Evolutionary conservation across 2,113 vertebrate species (phyloP).

Genomic region (Procavia capensis): DNA sequence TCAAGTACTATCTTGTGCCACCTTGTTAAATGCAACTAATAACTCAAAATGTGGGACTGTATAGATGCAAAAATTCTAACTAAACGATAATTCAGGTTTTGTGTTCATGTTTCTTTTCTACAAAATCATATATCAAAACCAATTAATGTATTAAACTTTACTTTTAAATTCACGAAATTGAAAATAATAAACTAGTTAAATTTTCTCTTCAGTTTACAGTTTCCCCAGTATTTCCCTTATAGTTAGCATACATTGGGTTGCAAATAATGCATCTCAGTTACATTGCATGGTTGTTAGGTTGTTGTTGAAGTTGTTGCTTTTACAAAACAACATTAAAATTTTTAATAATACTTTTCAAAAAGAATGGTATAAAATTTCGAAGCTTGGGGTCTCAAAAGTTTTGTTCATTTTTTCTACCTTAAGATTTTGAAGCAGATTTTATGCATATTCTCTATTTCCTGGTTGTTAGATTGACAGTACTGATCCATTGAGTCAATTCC

Average conservation of each 20-base stretch:
- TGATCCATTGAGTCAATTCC: not conserved
- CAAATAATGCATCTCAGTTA: not conserved
- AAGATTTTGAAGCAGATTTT: slow-evolving; percentile 12
- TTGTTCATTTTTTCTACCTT: slow-evolving; percentile 25
- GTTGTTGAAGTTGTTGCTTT: slow-evolving; percentile 33
- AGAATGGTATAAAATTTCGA: slow-evolving; percentile 18
- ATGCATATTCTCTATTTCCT: not conserved
- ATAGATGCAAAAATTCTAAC: not conserved
- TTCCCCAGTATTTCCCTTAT: not conserved
- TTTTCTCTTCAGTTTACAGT: not conserved
- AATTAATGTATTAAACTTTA: not conserved
- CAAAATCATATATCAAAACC: not conserved
- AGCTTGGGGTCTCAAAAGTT: not conserved
- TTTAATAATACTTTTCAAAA: slow-evolving; percentile 38
- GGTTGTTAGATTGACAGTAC: not conserved
- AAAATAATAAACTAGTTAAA: slow-evolving; percentile 26
- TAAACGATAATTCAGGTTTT: not conserved
- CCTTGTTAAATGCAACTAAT: not conserved
- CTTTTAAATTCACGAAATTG: slow-evolving; percentile 45
- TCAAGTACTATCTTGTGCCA: not conserved
- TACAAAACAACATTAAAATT: slow-evolving; percentile 9
- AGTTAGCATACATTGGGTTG: slow-evolving; percentile 26
- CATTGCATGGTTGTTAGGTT: not conserved
- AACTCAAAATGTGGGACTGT: not conserved
- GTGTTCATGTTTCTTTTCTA: not conserved